Conservation (phyloP, 2,797 vertebrate species). For the Euphonia xanthogaster region DNA sequence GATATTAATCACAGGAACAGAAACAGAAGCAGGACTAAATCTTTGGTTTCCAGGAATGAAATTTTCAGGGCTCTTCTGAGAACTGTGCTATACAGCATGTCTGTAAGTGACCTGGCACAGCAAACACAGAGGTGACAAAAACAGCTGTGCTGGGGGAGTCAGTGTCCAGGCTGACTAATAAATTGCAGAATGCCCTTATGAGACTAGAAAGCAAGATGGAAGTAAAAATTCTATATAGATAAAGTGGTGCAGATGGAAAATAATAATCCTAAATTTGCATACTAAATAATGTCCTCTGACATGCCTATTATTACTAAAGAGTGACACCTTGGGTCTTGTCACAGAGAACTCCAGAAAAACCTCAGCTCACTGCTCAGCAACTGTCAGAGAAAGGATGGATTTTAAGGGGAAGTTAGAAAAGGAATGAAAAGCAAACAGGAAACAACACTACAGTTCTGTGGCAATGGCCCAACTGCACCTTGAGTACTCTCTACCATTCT, state of each 20-base stretch:
- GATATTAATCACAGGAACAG: background rate
- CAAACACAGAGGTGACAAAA: background rate
- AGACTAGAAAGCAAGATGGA: background rate
- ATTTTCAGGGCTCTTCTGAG: background rate
- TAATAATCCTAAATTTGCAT: background rate
- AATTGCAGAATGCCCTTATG: background rate
- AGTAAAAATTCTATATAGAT: background rate
- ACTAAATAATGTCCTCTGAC: background rate
- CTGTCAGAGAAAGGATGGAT: background rate
- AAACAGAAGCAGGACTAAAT: background rate
- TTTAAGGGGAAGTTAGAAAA: background rate
- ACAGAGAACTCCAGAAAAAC: background rate
- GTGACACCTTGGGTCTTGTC: background rate
- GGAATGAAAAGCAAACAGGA: background rate
- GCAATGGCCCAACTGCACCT: background rate
- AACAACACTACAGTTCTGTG: background rate
- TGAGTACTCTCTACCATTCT: background rate
- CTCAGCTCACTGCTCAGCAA: background rate
- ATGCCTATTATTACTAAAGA: background rate
- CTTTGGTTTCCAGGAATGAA: background rate
- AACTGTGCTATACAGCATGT: background rate
- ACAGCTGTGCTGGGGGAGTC: background rate
- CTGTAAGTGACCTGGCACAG: background rate
- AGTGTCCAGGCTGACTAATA: background rate
- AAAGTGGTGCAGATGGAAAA: background rate